Percentiles rank a stretch among this genome's conserved stretches.
Conservation (phyloP, 2,113 vertebrate species). For the Microtus pennsylvanicus region DNA sequence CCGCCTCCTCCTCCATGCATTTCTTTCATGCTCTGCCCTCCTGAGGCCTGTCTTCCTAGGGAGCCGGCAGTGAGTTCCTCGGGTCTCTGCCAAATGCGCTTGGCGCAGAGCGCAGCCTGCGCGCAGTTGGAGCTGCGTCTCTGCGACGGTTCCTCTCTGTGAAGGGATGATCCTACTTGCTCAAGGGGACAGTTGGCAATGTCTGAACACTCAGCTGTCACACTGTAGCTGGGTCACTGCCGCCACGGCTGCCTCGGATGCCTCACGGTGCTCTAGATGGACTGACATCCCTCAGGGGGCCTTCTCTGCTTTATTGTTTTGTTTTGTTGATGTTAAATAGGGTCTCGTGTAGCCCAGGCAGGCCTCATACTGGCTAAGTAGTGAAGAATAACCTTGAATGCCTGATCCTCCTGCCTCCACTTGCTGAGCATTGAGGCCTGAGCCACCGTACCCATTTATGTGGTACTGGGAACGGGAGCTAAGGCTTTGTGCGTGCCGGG, state of each 20-base stretch:
- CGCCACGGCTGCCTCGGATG: neutral
- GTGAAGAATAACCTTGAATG: neutral
- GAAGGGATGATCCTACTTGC: too few species aligned
- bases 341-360: neutral
- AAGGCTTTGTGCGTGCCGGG: neutral
- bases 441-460: neutral
- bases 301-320: neutral
- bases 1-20: fast-evolving
- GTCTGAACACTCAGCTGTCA: neutral
- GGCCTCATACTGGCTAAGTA: neutral
- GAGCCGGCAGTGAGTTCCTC: neutral
- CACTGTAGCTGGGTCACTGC: neutral
- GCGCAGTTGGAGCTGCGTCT: neutral
- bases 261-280: neutral
- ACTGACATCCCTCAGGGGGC: neutral
- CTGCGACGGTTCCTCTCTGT: neutral
- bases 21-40: neutral
- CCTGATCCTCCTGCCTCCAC: neutral
- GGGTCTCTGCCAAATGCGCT: neutral
- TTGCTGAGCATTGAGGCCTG: neutral
- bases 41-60: neutral
- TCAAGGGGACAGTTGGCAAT: neutral
- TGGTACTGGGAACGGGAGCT: too few species aligned
- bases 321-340: neutral
- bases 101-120: neutral